Base-by-base conservation (phyloP, 2,113 vertebrate species). In the Brachypodius melanocephalos region DNA sequence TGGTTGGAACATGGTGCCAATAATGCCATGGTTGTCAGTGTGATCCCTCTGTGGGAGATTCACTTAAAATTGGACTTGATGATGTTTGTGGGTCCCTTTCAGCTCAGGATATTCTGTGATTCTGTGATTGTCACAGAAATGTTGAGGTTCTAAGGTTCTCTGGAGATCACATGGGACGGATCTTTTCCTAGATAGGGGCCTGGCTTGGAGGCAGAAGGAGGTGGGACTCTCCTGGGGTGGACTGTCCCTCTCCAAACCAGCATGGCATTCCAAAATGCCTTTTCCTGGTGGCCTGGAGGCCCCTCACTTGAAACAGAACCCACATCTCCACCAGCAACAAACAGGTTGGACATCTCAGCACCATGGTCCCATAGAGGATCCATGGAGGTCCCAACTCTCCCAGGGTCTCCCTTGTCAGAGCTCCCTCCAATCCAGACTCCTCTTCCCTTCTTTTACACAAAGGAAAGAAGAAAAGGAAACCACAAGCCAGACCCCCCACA, bases 291-390 rank as follows among this genome's bases (percentile, higher is more conserved):
- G 4, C 14, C 12, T 69, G 61, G 31, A 48, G 65, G 10, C 8
- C 26, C 8, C 85, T 69, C 31, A 18, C 55, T 85, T n/a, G 28
- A 66, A 90, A 34, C 5, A 81, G 73, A 68, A 31, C 25, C 52
- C 46, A 20, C 3, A 43, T 29, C 17, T 83, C 52, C 48, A 43
- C 51, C 12, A 49, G 13, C 9, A 81, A 42, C 17, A 28, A 54
- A 58, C 14, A 32, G 45, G 3, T 8, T 61, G 22, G 8, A 8
- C 7, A 10, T 16, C 32, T 17, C 5, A 4, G 36, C 22, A 55
- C 6, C 6, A 0, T 2, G 3, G 14, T 52, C 45, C 45, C 2
- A 1, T 2, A 32, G 31, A 78, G n/a, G 19, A 83, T 38, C 58
- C 42, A 6, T 6, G 7, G 42, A 72, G 2, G 12, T 73, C 9